These are phyloP conservation scores for Diloba caeruleocephala DNA, from an alignment of 2,888 invertebrate genomes.

Conservation along the genomic window DNA sequence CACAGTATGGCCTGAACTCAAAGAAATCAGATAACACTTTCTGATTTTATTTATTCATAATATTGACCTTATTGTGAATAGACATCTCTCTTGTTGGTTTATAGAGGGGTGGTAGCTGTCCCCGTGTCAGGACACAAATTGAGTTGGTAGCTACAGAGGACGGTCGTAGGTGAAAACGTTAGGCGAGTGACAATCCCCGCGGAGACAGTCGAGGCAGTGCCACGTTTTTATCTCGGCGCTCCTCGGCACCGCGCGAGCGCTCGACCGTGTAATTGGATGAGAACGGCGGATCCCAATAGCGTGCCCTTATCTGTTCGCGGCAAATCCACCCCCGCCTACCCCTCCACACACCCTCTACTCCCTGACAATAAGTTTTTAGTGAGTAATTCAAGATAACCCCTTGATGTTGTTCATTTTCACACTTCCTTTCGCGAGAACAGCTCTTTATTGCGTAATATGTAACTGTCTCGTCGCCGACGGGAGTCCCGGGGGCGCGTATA, in stretches of 20 bases:
- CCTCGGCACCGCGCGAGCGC: conserved; percentile 84
- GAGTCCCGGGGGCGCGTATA: conserved; percentile 82
- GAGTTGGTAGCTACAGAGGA: conserved; percentile 67
- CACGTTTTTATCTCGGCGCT: conserved; percentile 83
- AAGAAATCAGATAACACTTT: conserved; percentile 14
- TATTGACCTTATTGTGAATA: conserved; percentile 26
- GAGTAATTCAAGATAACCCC: conserved; percentile 89
- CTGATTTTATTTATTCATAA: conserved; percentile 18
- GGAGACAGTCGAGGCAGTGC: conserved; percentile 82
- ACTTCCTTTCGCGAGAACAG: conserved; percentile 90
- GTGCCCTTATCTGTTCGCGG: conserved; percentile 89
- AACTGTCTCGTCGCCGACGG: conserved; percentile 86
- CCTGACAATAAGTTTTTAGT: conserved; percentile 88
- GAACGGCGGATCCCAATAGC: conserved; percentile 89
- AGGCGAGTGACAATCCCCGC: conserved; percentile 86
- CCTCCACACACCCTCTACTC: conserved; percentile 66
- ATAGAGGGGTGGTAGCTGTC: conserved; percentile 46
- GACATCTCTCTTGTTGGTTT: conserved; percentile 16
- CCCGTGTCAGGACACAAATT: conserved; percentile 63
- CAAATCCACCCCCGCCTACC: conserved; percentile 77
- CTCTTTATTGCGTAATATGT: conserved; percentile 89
- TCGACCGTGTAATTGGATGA: conserved; percentile 90
- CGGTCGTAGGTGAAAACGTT: conserved; percentile 84
- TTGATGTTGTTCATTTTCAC: conserved; percentile 89
- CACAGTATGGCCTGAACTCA: background rate